Evolutionary conservation across 2,113 vertebrate genomes (phyloP), one percentile per base, ranked within the genome.

Genomic region (Trematocara variabile): DNA sequence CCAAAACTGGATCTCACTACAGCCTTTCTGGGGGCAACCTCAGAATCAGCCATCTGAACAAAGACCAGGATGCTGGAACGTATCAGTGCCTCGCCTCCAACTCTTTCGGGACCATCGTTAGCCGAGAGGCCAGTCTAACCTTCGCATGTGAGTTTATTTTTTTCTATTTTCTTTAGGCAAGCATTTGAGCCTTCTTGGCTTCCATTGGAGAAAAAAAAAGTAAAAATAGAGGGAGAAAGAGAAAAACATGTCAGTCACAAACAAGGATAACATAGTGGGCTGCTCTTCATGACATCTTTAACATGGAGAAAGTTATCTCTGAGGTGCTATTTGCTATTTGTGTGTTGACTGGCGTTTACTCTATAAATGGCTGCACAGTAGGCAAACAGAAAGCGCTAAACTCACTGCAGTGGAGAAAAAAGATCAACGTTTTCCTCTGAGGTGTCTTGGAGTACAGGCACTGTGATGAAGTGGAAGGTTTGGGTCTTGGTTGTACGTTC

Each of bases 81-180:
- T 99, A 99, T 95, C 99, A 99, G 94, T 99, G 99, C 94, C 95
- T 98, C 79, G 98, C 98, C 86, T 97, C 97, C 94, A 99, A 99
- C 93, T 96, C 97, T 0, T 97, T 99, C 0, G 99, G 99, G 93
- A 99, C 98, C 3, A 96, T 99, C 2, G 94, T 99, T 90, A 99
- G 98, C 96, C 96, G 97, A 93, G 97, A 98, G 94, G 98, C 98
- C 68, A 96, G 95, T 85, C 97, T 99, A 82, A 98, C 97, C 89
- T 99, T 99, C 94, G 98, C 98, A 55, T 99, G 98, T 99, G 92
- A 99, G 98, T 98, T 89, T 50, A 34, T 80, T 37, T 53, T 63
- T 5, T 55, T 1, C 75, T 46, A 30, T 30, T 90, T 58, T 89
- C 12, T 86, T 30, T 9, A 22, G 75, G 58, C 12, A 18, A 82